Percentiles rank a stretch among this genome's conserved stretches.
Conservation (phyloP, 2,113 vertebrate species). For the Pelmatolapia mariae region DNA sequence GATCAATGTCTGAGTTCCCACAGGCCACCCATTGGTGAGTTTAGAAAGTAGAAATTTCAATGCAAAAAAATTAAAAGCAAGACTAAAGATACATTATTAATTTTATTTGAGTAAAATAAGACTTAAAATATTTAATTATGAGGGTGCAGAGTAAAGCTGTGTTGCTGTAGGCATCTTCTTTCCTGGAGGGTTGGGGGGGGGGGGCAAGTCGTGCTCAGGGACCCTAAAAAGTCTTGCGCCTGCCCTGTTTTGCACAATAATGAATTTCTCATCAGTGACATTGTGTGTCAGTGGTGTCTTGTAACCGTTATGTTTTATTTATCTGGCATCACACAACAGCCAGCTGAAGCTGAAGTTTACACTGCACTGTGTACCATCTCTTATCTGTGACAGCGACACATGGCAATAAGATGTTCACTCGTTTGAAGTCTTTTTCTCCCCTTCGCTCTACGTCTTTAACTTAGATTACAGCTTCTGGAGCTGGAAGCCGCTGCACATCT, state of each 20-base stretch:
- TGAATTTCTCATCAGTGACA: not conserved
- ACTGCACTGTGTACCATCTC: not conserved
- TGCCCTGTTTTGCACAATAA: not conserved
- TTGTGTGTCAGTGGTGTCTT: not conserved
- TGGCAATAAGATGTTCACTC: slow-evolving; percentile 76
- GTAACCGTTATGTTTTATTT: not conserved
- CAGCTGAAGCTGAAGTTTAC: not conserved
- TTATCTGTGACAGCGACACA: slow-evolving; percentile 66
- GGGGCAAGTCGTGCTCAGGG: not conserved
- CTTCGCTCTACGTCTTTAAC: slow-evolving; percentile 62
- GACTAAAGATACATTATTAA: not conserved
- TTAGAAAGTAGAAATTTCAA: not conserved
- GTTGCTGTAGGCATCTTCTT: not conserved
- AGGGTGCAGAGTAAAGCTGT: not conserved
- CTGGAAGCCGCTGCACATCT: slow-evolving; percentile 79
- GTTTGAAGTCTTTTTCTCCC: slow-evolving; percentile 69
- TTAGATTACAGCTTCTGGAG: slow-evolving; percentile 80
- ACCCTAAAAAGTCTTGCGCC: not conserved
- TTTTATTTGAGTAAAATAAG: not conserved
- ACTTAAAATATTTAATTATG: rapidly evolving
- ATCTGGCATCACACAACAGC: not conserved
- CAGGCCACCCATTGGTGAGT: not conserved
- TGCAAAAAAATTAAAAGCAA: not conserved
- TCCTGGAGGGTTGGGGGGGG: not conserved
- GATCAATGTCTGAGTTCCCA: not conserved